phyloP scores from a whole-genome alignment of 1,140 invertebrate species.

The Rhopalosiphum maidis region DNA sequence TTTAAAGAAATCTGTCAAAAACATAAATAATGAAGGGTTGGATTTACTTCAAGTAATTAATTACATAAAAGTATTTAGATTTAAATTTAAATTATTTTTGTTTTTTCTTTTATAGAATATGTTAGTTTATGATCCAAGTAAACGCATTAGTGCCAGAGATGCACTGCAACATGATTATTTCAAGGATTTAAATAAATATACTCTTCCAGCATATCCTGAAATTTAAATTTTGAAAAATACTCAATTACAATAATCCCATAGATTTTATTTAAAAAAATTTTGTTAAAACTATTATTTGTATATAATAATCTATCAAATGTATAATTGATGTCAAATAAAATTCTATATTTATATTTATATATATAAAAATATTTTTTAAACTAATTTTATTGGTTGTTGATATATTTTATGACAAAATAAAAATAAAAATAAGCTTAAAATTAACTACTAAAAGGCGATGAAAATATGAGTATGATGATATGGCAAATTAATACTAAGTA shows the following conservation, averaged over 20 bases:
- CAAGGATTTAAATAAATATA: constrained; percentile 70
- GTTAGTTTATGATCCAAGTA: constrained; percentile 79
- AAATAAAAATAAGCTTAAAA: no score
- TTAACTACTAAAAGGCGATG: no score
- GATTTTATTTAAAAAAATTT: no score
- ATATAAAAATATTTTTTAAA: no score
- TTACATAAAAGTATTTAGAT: not conserved
- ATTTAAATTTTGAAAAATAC: not conserved
- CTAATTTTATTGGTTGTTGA: no score
- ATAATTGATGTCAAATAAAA: no score
- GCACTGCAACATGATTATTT: constrained; percentile 80
- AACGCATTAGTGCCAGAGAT: constrained; percentile 76
- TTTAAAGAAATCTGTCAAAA: constrained; percentile 70
- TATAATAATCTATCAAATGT: no score
- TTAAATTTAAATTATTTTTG: not conserved
- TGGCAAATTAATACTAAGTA: not conserved
- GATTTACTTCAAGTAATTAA: constrained; percentile 71
- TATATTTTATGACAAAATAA: no score
- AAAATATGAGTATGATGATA: not conserved
- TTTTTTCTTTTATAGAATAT: constrained; percentile 67
- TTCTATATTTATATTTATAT: no score
- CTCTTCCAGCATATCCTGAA: constrained; percentile 64
- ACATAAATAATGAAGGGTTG: constrained; percentile 70
- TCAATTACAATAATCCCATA: no score
- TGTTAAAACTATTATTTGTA: no score